Conservation (phyloP, 1,140 invertebrate species). For the Archivesica marissinica region DNA sequence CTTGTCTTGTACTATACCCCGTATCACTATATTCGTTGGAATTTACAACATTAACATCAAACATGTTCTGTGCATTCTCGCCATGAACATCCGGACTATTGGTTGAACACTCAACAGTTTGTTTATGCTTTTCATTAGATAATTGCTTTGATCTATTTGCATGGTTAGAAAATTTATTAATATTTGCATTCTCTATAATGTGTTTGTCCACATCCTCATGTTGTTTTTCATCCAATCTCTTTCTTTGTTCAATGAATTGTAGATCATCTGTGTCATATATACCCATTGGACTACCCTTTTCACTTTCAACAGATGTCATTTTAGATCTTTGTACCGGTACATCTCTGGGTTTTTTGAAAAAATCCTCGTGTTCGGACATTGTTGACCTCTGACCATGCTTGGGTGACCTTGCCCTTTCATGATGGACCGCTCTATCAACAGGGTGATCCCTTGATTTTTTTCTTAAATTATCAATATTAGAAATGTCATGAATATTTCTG, state of each 20-base stretch:
- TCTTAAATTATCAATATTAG: conserved; percentile 42
- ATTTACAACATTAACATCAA: neutral
- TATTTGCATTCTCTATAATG: neutral
- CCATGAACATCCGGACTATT: neutral
- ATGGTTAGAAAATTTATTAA: neutral
- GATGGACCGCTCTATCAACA: conserved; percentile 6
- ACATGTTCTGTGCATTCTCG: neutral
- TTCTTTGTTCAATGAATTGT: neutral
- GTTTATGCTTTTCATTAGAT: neutral
- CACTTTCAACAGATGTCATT: neutral
- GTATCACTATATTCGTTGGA: neutral
- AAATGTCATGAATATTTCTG: conserved; percentile 22
- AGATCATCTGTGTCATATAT: neutral
- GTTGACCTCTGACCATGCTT: neutral
- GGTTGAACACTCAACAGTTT: neutral
- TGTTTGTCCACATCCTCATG: neutral
- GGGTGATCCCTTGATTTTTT: conserved; percentile 6
- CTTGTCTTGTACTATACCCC: neutral
- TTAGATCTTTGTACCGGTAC: neutral
- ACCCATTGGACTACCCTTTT: neutral
- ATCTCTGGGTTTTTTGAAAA: neutral
- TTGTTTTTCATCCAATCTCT: neutral
- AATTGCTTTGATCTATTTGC: conserved; percentile 1
- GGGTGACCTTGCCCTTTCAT: conserved; percentile 36
- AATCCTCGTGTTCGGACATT: neutral